Conservation (phyloP, 1,140 invertebrate species). For the Gonatopus flavifemur region DNA sequence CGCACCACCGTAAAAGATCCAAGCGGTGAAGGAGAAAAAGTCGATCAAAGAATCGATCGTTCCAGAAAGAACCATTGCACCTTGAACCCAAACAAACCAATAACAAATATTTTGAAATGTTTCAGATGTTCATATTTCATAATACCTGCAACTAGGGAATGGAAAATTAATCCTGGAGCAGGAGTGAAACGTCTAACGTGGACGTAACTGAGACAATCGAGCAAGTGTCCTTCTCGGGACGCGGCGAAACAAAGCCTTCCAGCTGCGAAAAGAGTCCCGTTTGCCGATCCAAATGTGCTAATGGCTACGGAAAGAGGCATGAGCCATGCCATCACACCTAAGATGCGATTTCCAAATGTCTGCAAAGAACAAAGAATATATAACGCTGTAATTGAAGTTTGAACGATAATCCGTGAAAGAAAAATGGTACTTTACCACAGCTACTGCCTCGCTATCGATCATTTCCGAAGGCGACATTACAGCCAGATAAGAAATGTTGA, state of each 20-base stretch:
- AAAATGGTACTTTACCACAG: slow-evolving; percentile 71
- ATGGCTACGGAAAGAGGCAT: slow-evolving; percentile 95
- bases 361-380: slow-evolving; percentile 33
- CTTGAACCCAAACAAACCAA: slow-evolving; percentile 59
- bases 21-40: slow-evolving; percentile 94
- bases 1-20: slow-evolving; percentile 92
- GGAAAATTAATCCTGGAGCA: slow-evolving; percentile 93
- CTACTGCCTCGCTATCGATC: slow-evolving; percentile 93
- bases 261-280: slow-evolving; percentile 91
- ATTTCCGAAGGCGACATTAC: slow-evolving; percentile 94
- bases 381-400: background rate
- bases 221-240: slow-evolving; percentile 89
- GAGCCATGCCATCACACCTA: slow-evolving; percentile 86
- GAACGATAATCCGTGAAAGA: no score
- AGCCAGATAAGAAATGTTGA: slow-evolving; percentile 95
- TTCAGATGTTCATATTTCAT: background rate
- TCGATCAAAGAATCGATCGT: slow-evolving; percentile 90
- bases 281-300: slow-evolving; percentile 95
- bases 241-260: slow-evolving; percentile 93
- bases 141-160: slow-evolving; percentile 68
- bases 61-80: slow-evolving; percentile 84
- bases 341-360: slow-evolving; percentile 82
- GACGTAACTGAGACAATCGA: slow-evolving; percentile 91
- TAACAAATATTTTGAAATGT: background rate
- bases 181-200: slow-evolving; percentile 89